These are phyloP conservation scores for Euura saliciscinereae DNA, from an alignment of 1,140 invertebrate species.

Conservation along the genomic window DNA sequence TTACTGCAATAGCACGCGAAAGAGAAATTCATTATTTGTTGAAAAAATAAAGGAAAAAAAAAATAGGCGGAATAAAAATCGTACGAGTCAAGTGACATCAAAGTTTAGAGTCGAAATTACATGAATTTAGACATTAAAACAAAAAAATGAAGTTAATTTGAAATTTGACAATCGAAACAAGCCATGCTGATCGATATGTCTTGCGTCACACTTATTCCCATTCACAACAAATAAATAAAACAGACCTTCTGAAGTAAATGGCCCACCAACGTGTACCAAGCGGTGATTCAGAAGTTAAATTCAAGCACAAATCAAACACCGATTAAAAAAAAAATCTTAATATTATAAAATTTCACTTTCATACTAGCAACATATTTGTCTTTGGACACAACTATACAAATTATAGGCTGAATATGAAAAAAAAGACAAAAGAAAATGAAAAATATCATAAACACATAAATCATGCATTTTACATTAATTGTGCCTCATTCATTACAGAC, in stretches of 20 bases:
- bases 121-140: background rate
- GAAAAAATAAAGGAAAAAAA: too few relatives aligned
- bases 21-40: too few relatives aligned
- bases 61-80: too few relatives aligned
- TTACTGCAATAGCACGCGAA: too few relatives aligned
- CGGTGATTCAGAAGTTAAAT: background rate
- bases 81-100: too few relatives aligned
- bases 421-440: slow-evolving; percentile 5
- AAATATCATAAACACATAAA: too few relatives aligned
- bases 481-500: too few relatives aligned
- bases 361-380: background rate
- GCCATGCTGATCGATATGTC: background rate
- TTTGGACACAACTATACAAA: slow-evolving; percentile 8
- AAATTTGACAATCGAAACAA: background rate
- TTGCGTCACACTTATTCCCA: background rate
- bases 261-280: slow-evolving; percentile 9
- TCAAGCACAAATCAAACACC: slow-evolving; percentile 1
- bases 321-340: background rate
- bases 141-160: too few relatives aligned
- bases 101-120: slow-evolving; percentile 14
- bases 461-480: too few relatives aligned
- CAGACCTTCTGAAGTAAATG: background rate
- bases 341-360: background rate
- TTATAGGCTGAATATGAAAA: slow-evolving; percentile 10
- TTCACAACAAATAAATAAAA: background rate